Conservation (phyloP, 2,888 invertebrate genomes). For the Tinea trinotella region DNA sequence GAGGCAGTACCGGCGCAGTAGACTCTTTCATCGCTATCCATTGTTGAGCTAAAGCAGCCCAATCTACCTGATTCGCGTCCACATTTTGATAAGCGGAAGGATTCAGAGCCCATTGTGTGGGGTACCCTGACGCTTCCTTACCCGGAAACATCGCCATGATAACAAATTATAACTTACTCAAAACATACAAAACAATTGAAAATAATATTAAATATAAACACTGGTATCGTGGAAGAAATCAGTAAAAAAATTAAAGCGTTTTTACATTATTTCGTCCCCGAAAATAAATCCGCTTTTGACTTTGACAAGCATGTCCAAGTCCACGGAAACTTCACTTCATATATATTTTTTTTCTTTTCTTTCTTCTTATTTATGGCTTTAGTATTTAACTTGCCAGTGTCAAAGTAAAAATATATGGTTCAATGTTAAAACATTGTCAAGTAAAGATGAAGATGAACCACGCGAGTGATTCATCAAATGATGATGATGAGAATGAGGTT, state of each 20-base stretch:
- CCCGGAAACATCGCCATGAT: slow-evolving; percentile 64
- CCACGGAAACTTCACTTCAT: too few relatives aligned
- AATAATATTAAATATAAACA: neutral
- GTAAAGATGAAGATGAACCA: too few relatives aligned
- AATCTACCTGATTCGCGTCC: slow-evolving; percentile 91
- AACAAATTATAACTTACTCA: neutral
- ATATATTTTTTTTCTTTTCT: too few relatives aligned
- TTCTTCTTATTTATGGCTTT: too few relatives aligned
- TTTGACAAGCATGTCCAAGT: too few relatives aligned
- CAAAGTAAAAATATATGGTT: too few relatives aligned
- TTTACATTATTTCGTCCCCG: too few relatives aligned
- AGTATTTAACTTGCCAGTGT: too few relatives aligned
- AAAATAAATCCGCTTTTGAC: too few relatives aligned
- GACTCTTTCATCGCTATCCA: slow-evolving; percentile 97
- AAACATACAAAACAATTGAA: neutral
- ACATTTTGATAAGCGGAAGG: slow-evolving; percentile 87
- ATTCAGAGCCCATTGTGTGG: slow-evolving; percentile 86
- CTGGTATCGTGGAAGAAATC: neutral
- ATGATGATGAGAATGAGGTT: too few relatives aligned
- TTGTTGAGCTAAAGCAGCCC: slow-evolving; percentile 97
- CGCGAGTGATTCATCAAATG: too few relatives aligned
- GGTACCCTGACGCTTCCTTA: slow-evolving; percentile 76
- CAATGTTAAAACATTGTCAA: too few relatives aligned
- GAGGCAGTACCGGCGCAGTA: slow-evolving; percentile 69
- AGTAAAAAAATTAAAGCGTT: neutral